Percentiles rank a stretch among this genome's conserved stretches.
These are phyloP conservation scores for Trichacis sp. DNA, from an alignment of 2,888 invertebrate genomes.

Conservation along the genomic window DNA sequence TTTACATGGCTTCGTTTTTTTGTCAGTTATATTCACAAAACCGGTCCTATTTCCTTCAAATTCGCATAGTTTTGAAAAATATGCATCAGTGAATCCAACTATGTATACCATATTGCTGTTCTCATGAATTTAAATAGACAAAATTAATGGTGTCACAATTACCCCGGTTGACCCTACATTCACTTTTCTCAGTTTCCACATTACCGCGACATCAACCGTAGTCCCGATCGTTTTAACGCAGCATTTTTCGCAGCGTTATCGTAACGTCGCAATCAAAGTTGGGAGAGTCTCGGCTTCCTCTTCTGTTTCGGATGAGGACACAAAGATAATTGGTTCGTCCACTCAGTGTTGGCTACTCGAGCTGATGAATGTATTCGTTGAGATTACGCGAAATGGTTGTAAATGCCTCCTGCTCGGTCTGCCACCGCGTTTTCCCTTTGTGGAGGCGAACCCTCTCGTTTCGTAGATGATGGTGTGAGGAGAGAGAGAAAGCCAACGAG, in stretches of 20 bases:
- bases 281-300: constrained; percentile 22
- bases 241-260: constrained; percentile 13
- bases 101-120: no score
- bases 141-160: no score
- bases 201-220: no score
- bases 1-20: no score
- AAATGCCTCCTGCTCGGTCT: constrained; percentile 51
- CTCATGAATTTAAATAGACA: no score
- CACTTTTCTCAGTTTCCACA: no score
- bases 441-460: constrained; percentile 36
- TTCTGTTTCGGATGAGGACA: constrained; percentile 39
- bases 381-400: constrained; percentile 67
- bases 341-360: constrained; percentile 51
- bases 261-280: constrained; percentile 30
- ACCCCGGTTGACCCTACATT: no score
- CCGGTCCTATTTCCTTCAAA: no score
- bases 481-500: constrained; percentile 29
- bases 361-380: constrained; percentile 65
- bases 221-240: neutral
- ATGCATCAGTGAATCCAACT: no score
- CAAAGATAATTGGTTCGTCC: constrained; percentile 60
- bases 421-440: constrained; percentile 36
- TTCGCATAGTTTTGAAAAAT: no score
- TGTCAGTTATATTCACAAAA: no score
- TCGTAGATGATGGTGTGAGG: constrained; percentile 36